Evolutionary conservation across 2,888 invertebrate genomes (phyloP).

Genomic region (Spisula subtruncata): DNA sequence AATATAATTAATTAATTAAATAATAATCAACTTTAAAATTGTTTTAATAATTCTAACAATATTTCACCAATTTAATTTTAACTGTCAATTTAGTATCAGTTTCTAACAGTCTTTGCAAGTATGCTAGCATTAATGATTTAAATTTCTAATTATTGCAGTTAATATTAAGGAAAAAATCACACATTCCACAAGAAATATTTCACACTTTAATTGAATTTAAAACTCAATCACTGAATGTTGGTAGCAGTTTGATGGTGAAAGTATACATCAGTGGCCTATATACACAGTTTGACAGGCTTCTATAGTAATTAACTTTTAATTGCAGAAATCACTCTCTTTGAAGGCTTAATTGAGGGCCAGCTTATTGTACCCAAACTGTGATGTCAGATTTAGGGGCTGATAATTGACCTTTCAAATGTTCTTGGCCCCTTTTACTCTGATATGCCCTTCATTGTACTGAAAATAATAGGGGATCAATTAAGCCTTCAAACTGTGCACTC

Average conservation of each 20-base stretch:
- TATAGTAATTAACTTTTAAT: slow-evolving; percentile 40
- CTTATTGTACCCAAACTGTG: slow-evolving; percentile 49
- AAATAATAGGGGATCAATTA: slow-evolving; percentile 43
- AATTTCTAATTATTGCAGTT: neutral
- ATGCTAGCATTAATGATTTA: neutral
- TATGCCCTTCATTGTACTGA: neutral
- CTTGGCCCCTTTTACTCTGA: slow-evolving; percentile 45
- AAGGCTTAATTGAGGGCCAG: slow-evolving; percentile 37
- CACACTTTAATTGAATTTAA: neutral
- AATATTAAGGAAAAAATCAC: neutral
- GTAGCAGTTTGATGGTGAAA: slow-evolving; percentile 28
- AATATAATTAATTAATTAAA: neutral
- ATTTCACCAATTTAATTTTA: neutral
- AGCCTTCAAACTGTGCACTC: slow-evolving; percentile 20
- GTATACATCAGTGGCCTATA: neutral
- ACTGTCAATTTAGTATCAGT: too few species aligned
- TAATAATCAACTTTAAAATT: neutral
- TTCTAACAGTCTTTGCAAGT: neutral
- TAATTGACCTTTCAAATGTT: slow-evolving; percentile 35
- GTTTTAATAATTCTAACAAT: neutral
- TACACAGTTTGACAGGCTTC: slow-evolving; percentile 41
- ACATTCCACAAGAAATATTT: neutral
- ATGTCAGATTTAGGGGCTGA: slow-evolving; percentile 38
- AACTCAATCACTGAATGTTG: neutral
- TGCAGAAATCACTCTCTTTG: slow-evolving; percentile 47